These are phyloP conservation scores for Ptychadena robeensis DNA, from an alignment of 2,797 vertebrate genomes.

Conservation along the genomic window DNA sequence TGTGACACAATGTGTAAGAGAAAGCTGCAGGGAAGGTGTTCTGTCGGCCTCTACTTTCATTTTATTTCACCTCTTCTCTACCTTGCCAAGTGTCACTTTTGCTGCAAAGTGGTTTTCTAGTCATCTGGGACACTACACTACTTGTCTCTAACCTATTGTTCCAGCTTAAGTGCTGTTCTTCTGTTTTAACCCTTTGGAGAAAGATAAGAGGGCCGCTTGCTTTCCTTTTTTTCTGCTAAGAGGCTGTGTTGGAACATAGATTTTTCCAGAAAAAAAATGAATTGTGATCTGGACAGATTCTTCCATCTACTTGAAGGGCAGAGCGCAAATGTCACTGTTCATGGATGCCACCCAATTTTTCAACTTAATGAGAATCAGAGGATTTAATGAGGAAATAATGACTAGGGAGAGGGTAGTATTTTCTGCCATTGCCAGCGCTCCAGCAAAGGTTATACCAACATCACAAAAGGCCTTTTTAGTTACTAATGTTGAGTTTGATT, in stretches of 20 bases:
- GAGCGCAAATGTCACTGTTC: background rate
- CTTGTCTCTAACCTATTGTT: constrained; percentile 56
- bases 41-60: constrained; percentile 49
- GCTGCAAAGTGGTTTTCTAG: constrained; percentile 61
- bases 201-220: background rate
- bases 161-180: constrained; percentile 34
- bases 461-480: too few species aligned
- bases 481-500: background rate
- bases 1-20: constrained; percentile 50
- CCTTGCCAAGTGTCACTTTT: constrained; percentile 61
- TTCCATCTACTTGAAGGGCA: constrained; percentile 1
- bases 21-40: constrained; percentile 56
- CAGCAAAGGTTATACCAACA: constrained; percentile 18
- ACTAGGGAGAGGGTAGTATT: background rate
- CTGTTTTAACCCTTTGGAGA: constrained; percentile 40
- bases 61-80: constrained; percentile 56
- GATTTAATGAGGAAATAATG: constrained; percentile 19
- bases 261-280: background rate
- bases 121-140: constrained; percentile 51
- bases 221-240: background rate
- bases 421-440: background rate
- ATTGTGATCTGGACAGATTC: background rate
- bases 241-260: background rate
- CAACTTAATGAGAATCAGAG: background rate
- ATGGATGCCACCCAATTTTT: constrained; percentile 9